Base-by-base conservation (phyloP, 2,113 vertebrate genomes). In the Pavo muticus region DNA sequence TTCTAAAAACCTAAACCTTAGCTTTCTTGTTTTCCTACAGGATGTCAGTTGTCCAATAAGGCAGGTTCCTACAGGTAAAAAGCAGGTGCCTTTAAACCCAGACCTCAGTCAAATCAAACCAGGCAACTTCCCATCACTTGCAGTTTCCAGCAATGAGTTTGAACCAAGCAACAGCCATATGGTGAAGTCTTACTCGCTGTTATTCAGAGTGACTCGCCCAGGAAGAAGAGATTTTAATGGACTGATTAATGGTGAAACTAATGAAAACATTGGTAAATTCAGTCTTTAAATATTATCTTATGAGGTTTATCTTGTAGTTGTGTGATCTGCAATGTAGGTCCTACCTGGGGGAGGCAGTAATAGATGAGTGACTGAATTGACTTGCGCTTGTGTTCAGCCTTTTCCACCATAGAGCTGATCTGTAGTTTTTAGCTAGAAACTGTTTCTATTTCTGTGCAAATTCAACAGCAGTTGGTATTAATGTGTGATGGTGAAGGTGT, bases 11-110 rank as follows among this genome's bases (percentile, higher is more conserved):
- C 64, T 59, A 35, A 91, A 75, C 21, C 8, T 47, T 64, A 32
- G n/a, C 71, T 97, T 88, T 68, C 61, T 95, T 90, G 91, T 97
- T 90, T 94, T 91, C 96, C 60, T 97, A 3, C 97, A 99, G 99
- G 99, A 99, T 98, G 99, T 99, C 96, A 99, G 99, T 97, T 99
- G 99, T 97, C 99, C 99, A 0, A 98, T 99, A 97, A 99, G 99
- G 97, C 99, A 99, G 99, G 99, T 99, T 98, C 99, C 99, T 98
- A 99, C 99, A 97, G 99, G 99, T 98, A 99, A 99, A 99, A 99
- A 99, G 98, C 99, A 99, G 98, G 99, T 99, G 98, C 99, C 99
- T 99, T 99, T 99, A 98, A 99, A 99, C 97, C 99, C 99, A 94
- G 99, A 99, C 97, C 98, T 98, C 98, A 99, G 98, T 98, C 99